phyloP scores from a whole-genome alignment of 2,888 invertebrate species.

The Synanthedon myopaeformis region DNA sequence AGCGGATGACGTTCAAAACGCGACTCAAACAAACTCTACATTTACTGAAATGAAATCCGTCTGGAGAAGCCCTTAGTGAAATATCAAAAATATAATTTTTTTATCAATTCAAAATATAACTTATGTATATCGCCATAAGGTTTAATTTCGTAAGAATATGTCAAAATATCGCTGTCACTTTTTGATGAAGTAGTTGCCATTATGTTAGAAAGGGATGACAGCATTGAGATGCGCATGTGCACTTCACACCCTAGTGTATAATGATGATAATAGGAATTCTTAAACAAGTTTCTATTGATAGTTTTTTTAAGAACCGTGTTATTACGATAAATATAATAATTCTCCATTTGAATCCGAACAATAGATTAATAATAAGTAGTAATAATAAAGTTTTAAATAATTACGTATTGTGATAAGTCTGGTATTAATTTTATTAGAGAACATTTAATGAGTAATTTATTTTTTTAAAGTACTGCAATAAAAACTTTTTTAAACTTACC shows the following conservation, averaged over 20 bases:
- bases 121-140: neutral
- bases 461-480: neutral
- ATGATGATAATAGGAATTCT: no score
- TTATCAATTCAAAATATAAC: neutral
- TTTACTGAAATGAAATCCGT: conserved; percentile 16
- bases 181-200: conserved; percentile 12
- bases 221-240: conserved; percentile 40
- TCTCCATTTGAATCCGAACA: no score
- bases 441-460: neutral
- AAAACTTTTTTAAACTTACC: conserved; percentile 57
- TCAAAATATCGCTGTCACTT: conserved; percentile 26
- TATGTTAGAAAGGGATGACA: conserved; percentile 23
- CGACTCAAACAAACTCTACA: conserved; percentile 26
- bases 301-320: no score
- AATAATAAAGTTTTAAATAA: neutral
- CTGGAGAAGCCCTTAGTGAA: conserved; percentile 30
- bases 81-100: conserved; percentile 35
- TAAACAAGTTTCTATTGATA: no score
- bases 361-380: no score
- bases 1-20: conserved; percentile 9
- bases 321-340: no score
- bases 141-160: neutral
- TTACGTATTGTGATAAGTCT: neutral
- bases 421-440: no score
- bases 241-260: conserved; percentile 15